Evolutionary conservation across 1,140 invertebrate genomes (phyloP).

Genomic region (Coenobita brevimanus): DNA sequence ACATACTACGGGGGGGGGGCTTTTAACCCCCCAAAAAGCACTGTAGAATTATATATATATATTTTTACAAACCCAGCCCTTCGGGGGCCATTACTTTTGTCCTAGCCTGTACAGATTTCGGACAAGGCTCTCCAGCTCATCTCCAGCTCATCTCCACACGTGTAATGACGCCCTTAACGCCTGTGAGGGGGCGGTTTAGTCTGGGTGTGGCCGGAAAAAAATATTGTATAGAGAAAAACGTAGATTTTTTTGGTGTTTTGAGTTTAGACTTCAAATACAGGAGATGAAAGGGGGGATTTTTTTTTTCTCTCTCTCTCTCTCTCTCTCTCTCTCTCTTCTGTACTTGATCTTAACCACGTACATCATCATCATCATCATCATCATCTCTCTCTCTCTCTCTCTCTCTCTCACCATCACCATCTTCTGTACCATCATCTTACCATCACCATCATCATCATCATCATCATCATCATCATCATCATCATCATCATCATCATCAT

Average conservation of each 20-base stretch:
- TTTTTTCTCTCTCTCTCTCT: constrained; percentile 25
- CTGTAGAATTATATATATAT: constrained; percentile 58
- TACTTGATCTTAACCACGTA: neutral
- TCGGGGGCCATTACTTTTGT: constrained; percentile 30
- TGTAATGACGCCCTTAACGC: constrained; percentile 48
- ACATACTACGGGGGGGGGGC: constrained; percentile 23
- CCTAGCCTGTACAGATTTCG: constrained; percentile 24
- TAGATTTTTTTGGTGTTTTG: constrained; percentile 28
- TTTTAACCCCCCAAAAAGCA: neutral
- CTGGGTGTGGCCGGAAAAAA: neutral
- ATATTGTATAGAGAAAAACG: constrained; percentile 19
- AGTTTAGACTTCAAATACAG: constrained; percentile 32
- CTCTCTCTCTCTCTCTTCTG: neutral
- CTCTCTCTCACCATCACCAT: too few species aligned
- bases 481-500: neutral
- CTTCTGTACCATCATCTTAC: too few species aligned
- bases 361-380: too few species aligned
- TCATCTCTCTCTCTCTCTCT: too few species aligned
- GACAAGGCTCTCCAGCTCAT: neutral
- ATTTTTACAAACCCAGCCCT: constrained; percentile 22
- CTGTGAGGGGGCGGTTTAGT: constrained; percentile 6
- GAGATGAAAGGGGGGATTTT: constrained; percentile 4
- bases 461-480: neutral
- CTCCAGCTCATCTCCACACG: too few species aligned
- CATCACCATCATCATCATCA: neutral